Base-by-base conservation (phyloP, 2,888 invertebrate species). In the Eupsilia transversa region DNA sequence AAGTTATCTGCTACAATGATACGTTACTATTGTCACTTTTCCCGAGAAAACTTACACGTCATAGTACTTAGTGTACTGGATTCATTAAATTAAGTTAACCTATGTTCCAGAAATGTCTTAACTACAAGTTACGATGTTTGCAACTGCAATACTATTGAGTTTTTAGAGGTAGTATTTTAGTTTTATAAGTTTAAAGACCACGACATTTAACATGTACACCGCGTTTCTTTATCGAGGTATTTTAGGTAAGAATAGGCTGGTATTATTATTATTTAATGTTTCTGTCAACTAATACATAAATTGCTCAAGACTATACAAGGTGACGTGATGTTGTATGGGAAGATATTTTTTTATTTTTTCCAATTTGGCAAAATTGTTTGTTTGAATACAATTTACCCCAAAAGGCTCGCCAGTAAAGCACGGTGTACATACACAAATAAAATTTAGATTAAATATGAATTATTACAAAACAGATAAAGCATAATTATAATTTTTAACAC, bases 101-200 rank as follows among this genome's bases (percentile, higher is more conserved):
- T 76, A 71, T 59, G 52, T 57, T 33, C 41, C 74, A 64, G 67
- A 49, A 80, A 67, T 64, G 57, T 72, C 60, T 69, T 70, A 66
- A 70, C 56, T 71, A 76, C 46, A 68, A 64, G 56, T 72, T 49
- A 57, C n/a, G n/a, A 63, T 27, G 41, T 23, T 38, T 72, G 65
- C 30, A 59, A 68, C n/a, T 67, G 76, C 63, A 52, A 74, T 43
- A 66, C 57, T 80, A 74, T 83, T 71, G 68, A 81, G 68, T 49
- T 57, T 38, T 71, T 79, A 82, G 85, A 85, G 85, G 85, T 86
- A 86, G 85, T 76, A 72, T 84, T 80, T 77, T 68, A 75, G 64
- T 80, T 71, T 69, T 60, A 61, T 70, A 59, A 70, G 33, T 63
- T 67, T 52, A 60, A 67, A 38, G 71, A 65, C 75, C 79, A 79